Evolutionary conservation across 2,888 invertebrate genomes (phyloP), one percentile per base, ranked within the genome.

Genomic region (Andricus curvator): DNA sequence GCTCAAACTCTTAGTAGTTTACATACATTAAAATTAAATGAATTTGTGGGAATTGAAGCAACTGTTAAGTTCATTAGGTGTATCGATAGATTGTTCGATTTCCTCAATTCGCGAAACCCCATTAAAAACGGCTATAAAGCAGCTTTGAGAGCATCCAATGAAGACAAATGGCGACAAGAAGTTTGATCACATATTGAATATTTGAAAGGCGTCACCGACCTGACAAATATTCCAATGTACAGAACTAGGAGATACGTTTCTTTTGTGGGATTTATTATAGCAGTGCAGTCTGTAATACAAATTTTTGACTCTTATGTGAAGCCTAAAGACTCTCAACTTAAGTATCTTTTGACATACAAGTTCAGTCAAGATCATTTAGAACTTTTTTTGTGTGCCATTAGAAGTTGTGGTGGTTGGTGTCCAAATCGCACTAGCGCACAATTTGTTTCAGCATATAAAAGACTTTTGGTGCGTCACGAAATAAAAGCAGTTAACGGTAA

Each of bases 281-380:
- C 64, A 13, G 80, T 65, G 6, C 44, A 51, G 33, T 80, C 82
- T 64, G 78, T 81, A 0, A 51, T 81, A 17, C 4, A 41, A 8
- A 79, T 81, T 56, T 77, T 41, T 29, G 81, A 81, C 15, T 41
- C 4, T 5, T 79, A 65, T 20, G 70, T 81, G 4, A 82, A 82
- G 78, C 80, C 76, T 1, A 20, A 17, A 4, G 41, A 70, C 51
- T 79, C 84, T 1, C 78, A 33, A 41, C 6, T 84, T 0, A 78
- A 81, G 29, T 81, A 84, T 68, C n/a, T 82, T 2, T 37, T 80
- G 3, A 84, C 84, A 8, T 82, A 84, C 20, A 82, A 84, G 56
- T 56, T 82, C 2, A 82, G 82, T 64, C 84, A 84, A 65, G 84
- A 84, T 70, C 84, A 84, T 78, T 44, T 44, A 13, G 44, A 44